Conservation (phyloP, 53 echinoderm and acorn worm species). For the Glandiceps talaboti region DNA sequence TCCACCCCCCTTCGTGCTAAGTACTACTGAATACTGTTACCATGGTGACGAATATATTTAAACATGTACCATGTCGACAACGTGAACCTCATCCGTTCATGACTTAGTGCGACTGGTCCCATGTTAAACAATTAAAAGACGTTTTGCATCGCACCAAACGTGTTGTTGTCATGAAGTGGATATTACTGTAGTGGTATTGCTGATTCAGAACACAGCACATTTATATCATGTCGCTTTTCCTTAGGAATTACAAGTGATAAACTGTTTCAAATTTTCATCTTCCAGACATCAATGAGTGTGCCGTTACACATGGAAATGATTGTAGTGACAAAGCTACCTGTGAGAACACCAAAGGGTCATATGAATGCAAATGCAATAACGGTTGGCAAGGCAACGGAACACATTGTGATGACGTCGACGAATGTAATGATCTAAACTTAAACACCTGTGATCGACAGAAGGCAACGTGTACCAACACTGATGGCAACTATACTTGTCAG, state of each 20-base stretch:
- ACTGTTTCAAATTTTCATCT: background rate
- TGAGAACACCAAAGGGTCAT: slow-evolving; percentile 42
- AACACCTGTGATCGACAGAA: background rate
- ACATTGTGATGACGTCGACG: background rate
- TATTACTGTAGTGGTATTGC: background rate
- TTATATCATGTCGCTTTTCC: too few species aligned
- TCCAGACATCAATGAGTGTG: slow-evolving; percentile 74
- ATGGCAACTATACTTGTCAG: background rate
- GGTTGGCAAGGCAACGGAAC: slow-evolving; percentile 65
- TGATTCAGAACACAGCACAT: too few species aligned
- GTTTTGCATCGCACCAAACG: too few species aligned
- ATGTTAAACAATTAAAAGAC: too few species aligned
- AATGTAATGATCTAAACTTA: background rate
- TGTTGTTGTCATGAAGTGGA: too few species aligned
- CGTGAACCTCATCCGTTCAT: background rate
- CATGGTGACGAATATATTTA: too few species aligned
- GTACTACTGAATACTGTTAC: too few species aligned
- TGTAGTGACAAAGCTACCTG: slow-evolving; percentile 37
- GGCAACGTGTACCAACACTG: background rate
- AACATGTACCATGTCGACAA: too few species aligned
- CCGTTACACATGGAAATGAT: slow-evolving; percentile 1
- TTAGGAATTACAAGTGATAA: background rate
- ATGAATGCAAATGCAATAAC: slow-evolving; percentile 35
- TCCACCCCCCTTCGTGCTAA: too few species aligned
- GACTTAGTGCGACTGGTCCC: background rate